Base-by-base conservation (phyloP, 2,797 vertebrate species). In the Phrynocephalus forsythii region DNA sequence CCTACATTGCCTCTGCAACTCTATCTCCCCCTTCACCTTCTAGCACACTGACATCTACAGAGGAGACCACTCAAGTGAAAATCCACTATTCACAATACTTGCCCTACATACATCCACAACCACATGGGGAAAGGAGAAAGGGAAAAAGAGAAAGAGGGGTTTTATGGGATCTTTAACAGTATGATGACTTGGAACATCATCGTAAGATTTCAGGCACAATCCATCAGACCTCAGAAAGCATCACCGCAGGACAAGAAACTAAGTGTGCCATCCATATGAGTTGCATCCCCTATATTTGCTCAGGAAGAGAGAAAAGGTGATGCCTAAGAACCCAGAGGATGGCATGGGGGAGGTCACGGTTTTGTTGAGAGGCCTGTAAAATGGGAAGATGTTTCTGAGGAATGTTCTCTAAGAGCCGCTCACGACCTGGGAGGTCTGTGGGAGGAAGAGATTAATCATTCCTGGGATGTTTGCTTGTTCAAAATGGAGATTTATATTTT, bases 401-500 rank as follows among this genome's bases (percentile, higher is more conserved):
- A 16, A 50, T 78, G 80, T 50, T 69, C 66, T 30, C 63, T 28
- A 38, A 24, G 22, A 63, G 18, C 60, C 18, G 3, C 48, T 52
- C 63, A 52, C 24, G 24, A 84, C 44, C 30, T 81, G 69, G 79
- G 83, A 88, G 71, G 69, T 80, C 83, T 88, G n/a, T 67, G 60
- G 24, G 16, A 81, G n/a, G 60, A 79, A 48, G 75, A 81, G 10
- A 88, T 80, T 81, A 75, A 75, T 75, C 56, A 67, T 63, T 16
- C 52, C 26, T 11, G 18, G 18, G 60, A 79, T 88, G 52, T 76
- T 26, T 50, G 86, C 83, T 52, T 67, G 66, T 68, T 69, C 75
- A 73, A 52, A 83, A 60, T 3, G 3, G 84, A 75, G 88, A 94
- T 80, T 15, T 91, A 38, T 50, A 91, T 87, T 83, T 38, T 60